Evolutionary conservation across 2,888 invertebrate genomes (phyloP).

Genomic region (Lycophotia porphyrea): DNA sequence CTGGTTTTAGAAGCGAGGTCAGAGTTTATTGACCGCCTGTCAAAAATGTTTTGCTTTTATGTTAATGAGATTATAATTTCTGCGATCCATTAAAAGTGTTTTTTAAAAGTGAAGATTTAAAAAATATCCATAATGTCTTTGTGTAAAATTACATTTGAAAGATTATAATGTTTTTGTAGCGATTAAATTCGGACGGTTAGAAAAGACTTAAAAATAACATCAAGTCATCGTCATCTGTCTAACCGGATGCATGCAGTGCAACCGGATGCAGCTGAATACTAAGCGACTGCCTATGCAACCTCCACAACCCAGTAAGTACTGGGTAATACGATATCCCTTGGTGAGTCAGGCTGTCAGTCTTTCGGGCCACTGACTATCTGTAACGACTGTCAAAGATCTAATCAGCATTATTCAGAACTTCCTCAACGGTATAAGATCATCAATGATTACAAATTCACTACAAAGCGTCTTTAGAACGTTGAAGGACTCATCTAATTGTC

Average conservation of each 20-base stretch:
- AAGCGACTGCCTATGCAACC: too few relatives aligned
- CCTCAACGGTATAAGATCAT: neutral
- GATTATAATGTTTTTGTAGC: neutral
- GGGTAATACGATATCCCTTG: too few relatives aligned
- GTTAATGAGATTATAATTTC: constrained; percentile 38
- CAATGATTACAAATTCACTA: constrained; percentile 15
- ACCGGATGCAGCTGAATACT: too few relatives aligned
- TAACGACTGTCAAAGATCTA: too few relatives aligned
- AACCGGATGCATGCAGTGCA: too few relatives aligned
- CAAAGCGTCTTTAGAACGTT: constrained; percentile 20
- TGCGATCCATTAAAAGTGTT: constrained; percentile 27
- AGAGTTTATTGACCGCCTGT: constrained; percentile 38
- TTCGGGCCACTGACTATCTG: too few relatives aligned
- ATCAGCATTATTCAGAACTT: neutral
- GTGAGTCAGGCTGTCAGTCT: too few relatives aligned
- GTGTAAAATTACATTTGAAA: constrained; percentile 2
- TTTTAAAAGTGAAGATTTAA: constrained; percentile 20
- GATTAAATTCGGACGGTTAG: neutral
- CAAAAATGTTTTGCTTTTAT: constrained; percentile 41
- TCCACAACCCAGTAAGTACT: too few relatives aligned
- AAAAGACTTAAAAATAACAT: neutral
- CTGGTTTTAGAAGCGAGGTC: constrained; percentile 34
- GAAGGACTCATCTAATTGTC: constrained; percentile 23
- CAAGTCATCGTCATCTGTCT: too few relatives aligned
- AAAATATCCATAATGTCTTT: constrained; percentile 18